These are phyloP conservation scores for Xanthorhoe spadicearia DNA, from an alignment of 2,888 invertebrate genomes.

Conservation along the genomic window DNA sequence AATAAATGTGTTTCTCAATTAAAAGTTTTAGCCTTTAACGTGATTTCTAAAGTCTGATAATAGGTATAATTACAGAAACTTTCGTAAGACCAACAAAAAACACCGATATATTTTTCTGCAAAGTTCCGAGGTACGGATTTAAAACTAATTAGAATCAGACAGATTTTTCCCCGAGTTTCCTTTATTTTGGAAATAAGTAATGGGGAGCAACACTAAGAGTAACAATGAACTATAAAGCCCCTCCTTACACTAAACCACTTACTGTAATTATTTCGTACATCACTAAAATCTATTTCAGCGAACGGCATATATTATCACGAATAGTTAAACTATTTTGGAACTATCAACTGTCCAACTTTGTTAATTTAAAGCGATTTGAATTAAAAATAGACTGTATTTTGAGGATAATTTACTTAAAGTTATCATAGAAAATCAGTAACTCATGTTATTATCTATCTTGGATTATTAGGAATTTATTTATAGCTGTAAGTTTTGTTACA, in stretches of 20 bases:
- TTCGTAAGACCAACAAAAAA: constrained; percentile 21
- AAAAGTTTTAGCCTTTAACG: constrained; percentile 23
- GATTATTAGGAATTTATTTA: no score
- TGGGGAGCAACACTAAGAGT: constrained; percentile 12
- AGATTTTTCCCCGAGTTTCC: constrained; percentile 52
- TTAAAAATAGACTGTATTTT: no score
- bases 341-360: no score
- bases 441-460: no score
- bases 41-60: constrained; percentile 15
- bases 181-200: constrained; percentile 43
- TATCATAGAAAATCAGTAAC: no score
- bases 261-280: no score
- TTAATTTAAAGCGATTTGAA: no score
- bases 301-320: no score
- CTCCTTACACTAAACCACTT: not conserved
- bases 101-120: constrained; percentile 40
- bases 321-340: no score
- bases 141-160: constrained; percentile 56
- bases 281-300: no score
- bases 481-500: no score
- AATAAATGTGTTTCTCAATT: constrained; percentile 18
- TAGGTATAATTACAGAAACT: constrained; percentile 17
- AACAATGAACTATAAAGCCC: not conserved
- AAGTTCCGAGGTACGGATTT: constrained; percentile 50
- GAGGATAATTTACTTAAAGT: no score